Conservation (phyloP, 2,797 vertebrate genomes). For the Aphelocoma californica region DNA sequence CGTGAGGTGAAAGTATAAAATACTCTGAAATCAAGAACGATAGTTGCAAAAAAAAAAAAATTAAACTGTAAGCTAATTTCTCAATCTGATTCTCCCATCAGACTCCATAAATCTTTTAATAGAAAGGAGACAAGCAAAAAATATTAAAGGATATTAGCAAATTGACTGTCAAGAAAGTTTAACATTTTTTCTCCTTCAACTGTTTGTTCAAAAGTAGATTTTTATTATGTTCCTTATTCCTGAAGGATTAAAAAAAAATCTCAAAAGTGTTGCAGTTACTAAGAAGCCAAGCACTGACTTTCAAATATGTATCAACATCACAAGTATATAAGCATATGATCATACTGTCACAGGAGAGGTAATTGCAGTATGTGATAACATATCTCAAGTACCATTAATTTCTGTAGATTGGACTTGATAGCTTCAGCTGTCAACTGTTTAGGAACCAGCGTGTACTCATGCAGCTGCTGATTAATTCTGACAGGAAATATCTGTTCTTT, state of each 20-base stretch:
- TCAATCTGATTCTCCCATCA: not conserved
- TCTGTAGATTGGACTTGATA: not conserved
- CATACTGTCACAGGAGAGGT: not conserved
- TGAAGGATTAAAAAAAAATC: not conserved
- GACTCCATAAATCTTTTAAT: not conserved
- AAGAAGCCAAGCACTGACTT: not conserved
- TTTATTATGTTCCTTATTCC: not conserved
- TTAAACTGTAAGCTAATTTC: not conserved
- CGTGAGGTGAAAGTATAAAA: not conserved
- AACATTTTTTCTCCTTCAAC: not conserved
- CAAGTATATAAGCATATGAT: not conserved
- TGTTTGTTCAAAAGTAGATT: not conserved
- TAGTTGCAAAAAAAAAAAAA: not conserved
- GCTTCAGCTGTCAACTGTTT: not conserved
- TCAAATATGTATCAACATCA: not conserved
- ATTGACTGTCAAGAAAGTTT: not conserved
- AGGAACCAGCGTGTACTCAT: not conserved
- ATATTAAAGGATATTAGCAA: not conserved
- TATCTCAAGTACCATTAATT: not conserved
- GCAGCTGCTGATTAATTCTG: not conserved
- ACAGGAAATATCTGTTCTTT: not conserved
- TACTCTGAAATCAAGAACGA: not conserved
- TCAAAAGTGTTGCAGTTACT: not conserved
- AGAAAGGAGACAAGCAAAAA: not conserved
- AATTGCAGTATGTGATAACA: not conserved